Percentiles rank a stretch among this genome's conserved stretches.
Conservation (phyloP, 1,140 invertebrate genomes). For the Bombus waltoni region DNA sequence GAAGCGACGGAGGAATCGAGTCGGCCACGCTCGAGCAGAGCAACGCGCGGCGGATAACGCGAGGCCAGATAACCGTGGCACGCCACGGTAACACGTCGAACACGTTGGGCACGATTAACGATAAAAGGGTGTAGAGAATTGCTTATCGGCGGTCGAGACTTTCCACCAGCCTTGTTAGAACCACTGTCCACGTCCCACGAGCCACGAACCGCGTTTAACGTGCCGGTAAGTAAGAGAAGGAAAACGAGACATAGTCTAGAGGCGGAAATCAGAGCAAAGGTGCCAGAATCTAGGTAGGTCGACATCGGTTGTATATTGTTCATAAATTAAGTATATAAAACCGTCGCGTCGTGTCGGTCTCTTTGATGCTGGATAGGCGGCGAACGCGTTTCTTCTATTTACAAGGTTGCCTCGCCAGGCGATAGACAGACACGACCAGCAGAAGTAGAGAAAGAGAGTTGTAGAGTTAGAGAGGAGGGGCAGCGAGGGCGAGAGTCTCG, state of each 20-base stretch:
- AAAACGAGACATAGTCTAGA: not conserved
- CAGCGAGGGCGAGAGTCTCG: not conserved
- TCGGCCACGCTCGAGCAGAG: conserved; percentile 52
- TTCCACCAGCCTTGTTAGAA: conserved; percentile 9
- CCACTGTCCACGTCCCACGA: too few species aligned
- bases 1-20: conserved; percentile 41
- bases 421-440: conserved; percentile 25
- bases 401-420: conserved; percentile 55
- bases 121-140: conserved; percentile 46
- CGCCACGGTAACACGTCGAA: conserved; percentile 46
- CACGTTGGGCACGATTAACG: conserved; percentile 44
- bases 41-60: conserved; percentile 40
- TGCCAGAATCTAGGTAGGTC: conserved; percentile 73
- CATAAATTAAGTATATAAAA: conserved; percentile 80
- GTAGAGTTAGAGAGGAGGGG: conserved; percentile 5
- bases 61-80: conserved; percentile 42
- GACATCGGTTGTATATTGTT: conserved; percentile 74
- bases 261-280: conserved; percentile 46
- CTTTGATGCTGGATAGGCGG: conserved; percentile 78
- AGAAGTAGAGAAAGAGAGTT: conserved; percentile 19
- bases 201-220: conserved; percentile 23
- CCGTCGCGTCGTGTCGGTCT: conserved; percentile 71
- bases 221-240: not conserved
- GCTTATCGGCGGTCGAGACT: conserved; percentile 46
- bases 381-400: conserved; percentile 73